A percentile compares a stretch with the other conserved stretches of the same genome.
These are phyloP conservation scores for Prinia subflava DNA, from an alignment of 2,113 vertebrate genomes.

Conservation along the genomic window DNA sequence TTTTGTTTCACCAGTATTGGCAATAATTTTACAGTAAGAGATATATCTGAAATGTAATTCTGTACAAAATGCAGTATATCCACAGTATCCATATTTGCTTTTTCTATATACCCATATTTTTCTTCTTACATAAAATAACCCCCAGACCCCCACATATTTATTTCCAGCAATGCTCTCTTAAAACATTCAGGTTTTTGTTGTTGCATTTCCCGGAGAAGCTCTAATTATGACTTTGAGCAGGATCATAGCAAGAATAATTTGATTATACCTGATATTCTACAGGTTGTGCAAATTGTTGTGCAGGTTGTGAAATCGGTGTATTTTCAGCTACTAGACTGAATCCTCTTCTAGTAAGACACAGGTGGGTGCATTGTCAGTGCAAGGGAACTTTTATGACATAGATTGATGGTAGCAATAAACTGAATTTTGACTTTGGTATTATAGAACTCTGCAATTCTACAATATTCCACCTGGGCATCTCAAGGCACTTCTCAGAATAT, in stretches of 20 bases:
- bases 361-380: not conserved
- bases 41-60: not conserved
- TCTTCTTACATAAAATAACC: not conserved
- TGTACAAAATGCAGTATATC: not conserved
- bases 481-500: not conserved
- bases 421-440: not conserved
- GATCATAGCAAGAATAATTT: not conserved
- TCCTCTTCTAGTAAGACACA: not conserved
- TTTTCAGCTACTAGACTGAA: not conserved
- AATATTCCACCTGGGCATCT: not conserved
- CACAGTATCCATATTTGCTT: not conserved
- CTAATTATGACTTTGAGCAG: not conserved
- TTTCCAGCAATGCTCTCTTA: not conserved
- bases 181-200: not conserved
- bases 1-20: not conserved
- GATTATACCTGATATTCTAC: not conserved
- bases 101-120: not conserved
- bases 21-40: not conserved
- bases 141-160: fast-evolving
- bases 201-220: not conserved
- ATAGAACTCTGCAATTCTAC: not conserved
- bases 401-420: not conserved
- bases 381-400: not conserved
- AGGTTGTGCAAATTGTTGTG: not conserved
- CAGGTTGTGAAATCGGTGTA: not conserved